These are phyloP conservation scores for Sycophila sp. DNA, from an alignment of 1,140 invertebrate genomes.

Conservation along the genomic window DNA sequence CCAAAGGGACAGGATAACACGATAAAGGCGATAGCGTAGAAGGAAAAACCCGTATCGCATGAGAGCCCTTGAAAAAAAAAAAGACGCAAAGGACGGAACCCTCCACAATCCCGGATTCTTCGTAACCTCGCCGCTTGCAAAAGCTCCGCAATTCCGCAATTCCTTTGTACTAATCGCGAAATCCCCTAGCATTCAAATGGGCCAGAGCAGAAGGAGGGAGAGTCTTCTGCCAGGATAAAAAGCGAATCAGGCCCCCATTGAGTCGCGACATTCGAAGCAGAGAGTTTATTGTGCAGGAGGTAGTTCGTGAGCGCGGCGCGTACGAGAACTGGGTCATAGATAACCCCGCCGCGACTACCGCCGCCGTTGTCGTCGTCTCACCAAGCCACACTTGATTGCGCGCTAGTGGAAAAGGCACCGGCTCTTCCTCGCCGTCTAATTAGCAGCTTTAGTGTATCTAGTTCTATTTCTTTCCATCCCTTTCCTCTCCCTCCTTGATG, in stretches of 20 bases:
- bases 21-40: neutral
- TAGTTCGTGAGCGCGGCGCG: neutral
- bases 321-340: slow-evolving; percentile 44
- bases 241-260: neutral
- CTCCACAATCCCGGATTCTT: neutral
- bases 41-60: neutral
- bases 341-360: slow-evolving; percentile 32
- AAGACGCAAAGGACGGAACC: too few relatives aligned
- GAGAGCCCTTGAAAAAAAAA: too few relatives aligned
- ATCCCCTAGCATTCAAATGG: slow-evolving; percentile 3
- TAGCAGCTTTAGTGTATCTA: slow-evolving; percentile 45
- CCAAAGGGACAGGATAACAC: neutral
- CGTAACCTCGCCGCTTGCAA: neutral
- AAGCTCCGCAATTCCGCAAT: neutral
- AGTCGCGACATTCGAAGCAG: neutral
- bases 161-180: neutral
- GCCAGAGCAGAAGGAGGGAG: too few relatives aligned
- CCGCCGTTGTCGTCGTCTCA: too few relatives aligned
- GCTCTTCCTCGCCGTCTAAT: slow-evolving; percentile 45
- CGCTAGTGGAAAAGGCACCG: slow-evolving; percentile 33
- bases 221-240: too few relatives aligned
- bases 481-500: neutral
- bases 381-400: slow-evolving; percentile 12
- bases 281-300: too few relatives aligned
- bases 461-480: neutral